Evolutionary conservation across 1,140 invertebrate species (phyloP).

Genomic region (Caenorhabditis tropicalis): DNA sequence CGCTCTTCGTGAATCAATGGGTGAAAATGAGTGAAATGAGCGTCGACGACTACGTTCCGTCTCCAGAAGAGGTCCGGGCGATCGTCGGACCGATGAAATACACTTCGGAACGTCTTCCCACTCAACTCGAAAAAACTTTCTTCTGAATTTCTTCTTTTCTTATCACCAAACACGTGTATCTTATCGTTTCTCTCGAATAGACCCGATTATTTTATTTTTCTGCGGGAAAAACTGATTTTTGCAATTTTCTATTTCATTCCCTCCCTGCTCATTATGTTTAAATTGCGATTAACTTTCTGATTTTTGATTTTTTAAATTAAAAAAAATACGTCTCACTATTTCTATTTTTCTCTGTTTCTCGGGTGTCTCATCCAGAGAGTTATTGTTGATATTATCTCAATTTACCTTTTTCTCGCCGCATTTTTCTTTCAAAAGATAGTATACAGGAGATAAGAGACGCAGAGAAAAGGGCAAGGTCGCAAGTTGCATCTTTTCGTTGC

Average conservation of each 20-base stretch:
- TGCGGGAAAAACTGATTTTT: too few relatives aligned
- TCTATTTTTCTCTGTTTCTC: background rate
- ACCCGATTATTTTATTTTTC: too few relatives aligned
- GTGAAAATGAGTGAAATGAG: slow-evolving; percentile 33
- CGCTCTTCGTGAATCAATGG: slow-evolving; percentile 47
- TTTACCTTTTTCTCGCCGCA: background rate
- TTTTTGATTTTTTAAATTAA: too few relatives aligned
- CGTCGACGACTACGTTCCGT: slow-evolving; percentile 6
- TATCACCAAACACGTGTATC: too few relatives aligned
- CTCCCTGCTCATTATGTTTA: too few relatives aligned
- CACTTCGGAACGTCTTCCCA: background rate
- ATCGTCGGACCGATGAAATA: background rate
- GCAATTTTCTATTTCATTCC: too few relatives aligned
- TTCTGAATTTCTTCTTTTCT: background rate
- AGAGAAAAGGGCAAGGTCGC: slow-evolving; percentile 33
- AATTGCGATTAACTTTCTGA: too few relatives aligned
- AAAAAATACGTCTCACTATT: too few relatives aligned
- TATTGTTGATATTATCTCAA: slow-evolving; percentile 23
- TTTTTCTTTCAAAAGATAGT: background rate
- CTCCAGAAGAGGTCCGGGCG: background rate
- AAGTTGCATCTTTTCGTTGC: too few relatives aligned
- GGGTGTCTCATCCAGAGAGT: background rate
- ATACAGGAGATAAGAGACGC: background rate
- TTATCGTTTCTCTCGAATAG: too few relatives aligned
- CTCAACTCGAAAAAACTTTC: background rate